These are phyloP conservation scores for Conops quadrifasciatus DNA, from an alignment of 2,888 invertebrate genomes.

Conservation along the genomic window DNA sequence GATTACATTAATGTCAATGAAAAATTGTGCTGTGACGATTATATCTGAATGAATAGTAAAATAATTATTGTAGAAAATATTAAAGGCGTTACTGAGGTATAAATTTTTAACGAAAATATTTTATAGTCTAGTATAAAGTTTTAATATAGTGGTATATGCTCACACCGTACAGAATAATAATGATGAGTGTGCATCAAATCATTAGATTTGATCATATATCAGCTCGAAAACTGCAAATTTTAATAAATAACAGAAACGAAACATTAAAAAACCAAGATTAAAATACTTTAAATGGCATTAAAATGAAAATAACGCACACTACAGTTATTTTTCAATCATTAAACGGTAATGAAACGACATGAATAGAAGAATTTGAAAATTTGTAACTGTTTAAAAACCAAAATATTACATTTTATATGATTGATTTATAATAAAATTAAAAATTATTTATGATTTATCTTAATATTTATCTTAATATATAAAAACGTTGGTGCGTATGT, in stretches of 20 bases:
- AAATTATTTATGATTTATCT: too few relatives aligned
- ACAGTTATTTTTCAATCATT: neutral
- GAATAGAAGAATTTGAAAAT: too few relatives aligned
- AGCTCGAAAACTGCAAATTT: neutral
- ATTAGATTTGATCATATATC: neutral
- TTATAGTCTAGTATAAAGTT: slow-evolving; percentile 3
- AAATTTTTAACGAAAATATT: slow-evolving; percentile 33
- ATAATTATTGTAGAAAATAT: slow-evolving; percentile 22
- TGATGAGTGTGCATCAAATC: slow-evolving; percentile 7
- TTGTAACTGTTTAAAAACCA: too few relatives aligned
- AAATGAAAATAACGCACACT: neutral
- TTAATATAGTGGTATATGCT: neutral
- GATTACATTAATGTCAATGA: slow-evolving; percentile 47
- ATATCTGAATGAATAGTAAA: slow-evolving; percentile 41
- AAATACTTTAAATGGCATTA: too few relatives aligned
- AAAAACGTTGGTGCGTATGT: too few relatives aligned
- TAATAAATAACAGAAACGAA: neutral
- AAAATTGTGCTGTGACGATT: slow-evolving; percentile 49
- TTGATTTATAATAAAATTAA: too few relatives aligned
- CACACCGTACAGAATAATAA: neutral
- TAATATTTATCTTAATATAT: too few relatives aligned
- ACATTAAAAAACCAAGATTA: too few relatives aligned
- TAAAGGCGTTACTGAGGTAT: slow-evolving; percentile 19
- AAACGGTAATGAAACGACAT: slow-evolving; percentile 1
- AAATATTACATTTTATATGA: too few relatives aligned